Percentiles rank a stretch among this genome's conserved stretches.
These are phyloP conservation scores for Oryzias celebensis DNA, from an alignment of 2,113 vertebrate genomes.

Conservation along the genomic window DNA sequence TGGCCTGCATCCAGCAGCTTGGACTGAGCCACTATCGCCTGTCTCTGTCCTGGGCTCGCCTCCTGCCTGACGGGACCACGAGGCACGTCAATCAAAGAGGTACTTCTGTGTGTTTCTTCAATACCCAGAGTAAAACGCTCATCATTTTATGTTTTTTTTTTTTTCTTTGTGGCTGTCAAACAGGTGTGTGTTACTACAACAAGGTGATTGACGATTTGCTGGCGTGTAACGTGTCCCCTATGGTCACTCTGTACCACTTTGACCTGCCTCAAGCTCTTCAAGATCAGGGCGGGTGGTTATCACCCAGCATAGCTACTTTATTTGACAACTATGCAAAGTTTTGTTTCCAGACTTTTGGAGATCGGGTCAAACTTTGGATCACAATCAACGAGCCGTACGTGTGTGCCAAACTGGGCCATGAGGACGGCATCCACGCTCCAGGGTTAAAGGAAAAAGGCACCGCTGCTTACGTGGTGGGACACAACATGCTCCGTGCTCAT, in stretches of 20 bases:
- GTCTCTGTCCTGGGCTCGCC: constrained; percentile 94
- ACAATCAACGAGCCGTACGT: constrained; percentile 81
- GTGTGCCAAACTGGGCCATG: constrained; percentile 67
- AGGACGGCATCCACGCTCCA: constrained; percentile 68
- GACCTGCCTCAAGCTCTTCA: constrained; percentile 82
- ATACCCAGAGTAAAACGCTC: not conserved
- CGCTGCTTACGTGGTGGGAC: constrained; percentile 73
- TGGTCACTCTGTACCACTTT: constrained; percentile 82
- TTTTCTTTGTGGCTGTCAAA: constrained; percentile 26
- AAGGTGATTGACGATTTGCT: constrained; percentile 81
- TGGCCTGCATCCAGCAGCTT: constrained; percentile 93
- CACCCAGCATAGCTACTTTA: constrained; percentile 48
- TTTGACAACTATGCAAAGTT: constrained; percentile 80
- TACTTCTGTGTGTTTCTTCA: constrained; percentile 45
- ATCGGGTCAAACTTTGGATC: constrained; percentile 82
- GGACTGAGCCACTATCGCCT: constrained; percentile 94
- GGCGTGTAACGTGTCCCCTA: constrained; percentile 65
- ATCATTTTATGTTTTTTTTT: not conserved
- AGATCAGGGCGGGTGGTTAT: constrained; percentile 78
- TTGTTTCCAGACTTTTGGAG: constrained; percentile 83
- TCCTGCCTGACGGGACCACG: constrained; percentile 92
- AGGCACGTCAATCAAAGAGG: constrained; percentile 90
- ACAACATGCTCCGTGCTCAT: constrained; percentile 81
- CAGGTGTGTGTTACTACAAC: constrained; percentile 81
- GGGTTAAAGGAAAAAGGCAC: constrained; percentile 69